Evolutionary conservation across 2,797 vertebrate species (phyloP).

Genomic region (Emys orbicularis): DNA sequence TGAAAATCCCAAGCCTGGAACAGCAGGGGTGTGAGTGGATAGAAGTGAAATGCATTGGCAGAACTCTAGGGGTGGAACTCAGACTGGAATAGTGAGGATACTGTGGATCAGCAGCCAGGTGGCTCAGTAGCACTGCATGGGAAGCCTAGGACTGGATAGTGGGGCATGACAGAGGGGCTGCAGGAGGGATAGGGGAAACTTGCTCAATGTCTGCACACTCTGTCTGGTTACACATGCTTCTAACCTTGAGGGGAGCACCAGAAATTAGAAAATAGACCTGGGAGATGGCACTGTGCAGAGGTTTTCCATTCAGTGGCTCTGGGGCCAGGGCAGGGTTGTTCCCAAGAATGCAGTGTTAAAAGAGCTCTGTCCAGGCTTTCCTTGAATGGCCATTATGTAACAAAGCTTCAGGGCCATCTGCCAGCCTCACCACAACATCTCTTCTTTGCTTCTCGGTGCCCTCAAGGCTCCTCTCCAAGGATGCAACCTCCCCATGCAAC

Average conservation of each 20-base stretch:
- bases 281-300: background rate
- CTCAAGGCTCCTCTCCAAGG: slow-evolving; percentile 65
- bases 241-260: background rate
- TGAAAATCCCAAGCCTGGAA: background rate
- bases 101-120: background rate
- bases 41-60: background rate
- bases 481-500: slow-evolving; percentile 60
- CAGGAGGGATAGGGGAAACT: background rate
- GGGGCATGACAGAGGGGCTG: background rate
- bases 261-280: background rate
- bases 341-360: background rate
- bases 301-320: background rate
- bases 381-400: background rate
- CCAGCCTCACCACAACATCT: slow-evolving; percentile 71
- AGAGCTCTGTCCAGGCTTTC: background rate
- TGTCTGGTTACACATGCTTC: background rate
- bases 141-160: background rate
- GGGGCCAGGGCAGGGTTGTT: background rate
- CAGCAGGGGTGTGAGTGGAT: background rate
- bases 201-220: background rate
- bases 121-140: background rate
- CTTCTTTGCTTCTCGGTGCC: slow-evolving; percentile 63
- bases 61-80: background rate
- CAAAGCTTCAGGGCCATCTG: background rate
- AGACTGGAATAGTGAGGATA: background rate